These are phyloP conservation scores for Rallus limicola DNA, from an alignment of 2,113 vertebrate genomes.

Conservation along the genomic window DNA sequence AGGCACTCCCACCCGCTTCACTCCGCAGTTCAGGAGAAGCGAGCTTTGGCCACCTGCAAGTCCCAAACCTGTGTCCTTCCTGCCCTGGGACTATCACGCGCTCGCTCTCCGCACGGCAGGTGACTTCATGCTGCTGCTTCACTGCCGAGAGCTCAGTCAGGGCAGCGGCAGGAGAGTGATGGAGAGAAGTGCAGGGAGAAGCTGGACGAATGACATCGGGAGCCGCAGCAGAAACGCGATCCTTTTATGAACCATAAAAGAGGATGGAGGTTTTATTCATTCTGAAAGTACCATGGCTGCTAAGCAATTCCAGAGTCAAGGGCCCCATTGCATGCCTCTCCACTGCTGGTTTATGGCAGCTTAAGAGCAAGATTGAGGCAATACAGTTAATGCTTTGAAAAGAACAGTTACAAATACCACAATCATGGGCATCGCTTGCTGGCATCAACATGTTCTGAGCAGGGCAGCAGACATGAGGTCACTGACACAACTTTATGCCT, in stretches of 20 bases:
- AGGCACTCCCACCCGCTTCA: not conserved
- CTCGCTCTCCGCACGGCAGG: not conserved
- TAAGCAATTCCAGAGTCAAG: not conserved
- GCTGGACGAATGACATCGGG: not conserved
- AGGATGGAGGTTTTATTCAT: not conserved
- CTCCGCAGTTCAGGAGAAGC: not conserved
- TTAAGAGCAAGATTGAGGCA: not conserved
- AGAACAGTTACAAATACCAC: not conserved
- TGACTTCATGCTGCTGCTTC: not conserved
- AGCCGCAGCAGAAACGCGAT: not conserved
- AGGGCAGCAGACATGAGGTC: not conserved
- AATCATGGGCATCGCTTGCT: not conserved
- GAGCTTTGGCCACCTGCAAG: not conserved
- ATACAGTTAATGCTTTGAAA: not conserved
- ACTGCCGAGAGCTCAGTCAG: not conserved
- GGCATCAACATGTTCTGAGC: not conserved
- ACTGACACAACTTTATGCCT: not conserved
- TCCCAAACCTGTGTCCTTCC: not conserved
- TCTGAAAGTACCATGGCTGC: not conserved
- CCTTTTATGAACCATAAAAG: not conserved
- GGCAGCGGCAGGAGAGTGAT: not conserved
- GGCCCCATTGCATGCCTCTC: not conserved
- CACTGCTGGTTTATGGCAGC: not conserved
- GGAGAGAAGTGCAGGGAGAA: not conserved
- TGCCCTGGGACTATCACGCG: not conserved